Conservation (phyloP, 2,113 vertebrate species). For the Pollimyrus isidori region DNA sequence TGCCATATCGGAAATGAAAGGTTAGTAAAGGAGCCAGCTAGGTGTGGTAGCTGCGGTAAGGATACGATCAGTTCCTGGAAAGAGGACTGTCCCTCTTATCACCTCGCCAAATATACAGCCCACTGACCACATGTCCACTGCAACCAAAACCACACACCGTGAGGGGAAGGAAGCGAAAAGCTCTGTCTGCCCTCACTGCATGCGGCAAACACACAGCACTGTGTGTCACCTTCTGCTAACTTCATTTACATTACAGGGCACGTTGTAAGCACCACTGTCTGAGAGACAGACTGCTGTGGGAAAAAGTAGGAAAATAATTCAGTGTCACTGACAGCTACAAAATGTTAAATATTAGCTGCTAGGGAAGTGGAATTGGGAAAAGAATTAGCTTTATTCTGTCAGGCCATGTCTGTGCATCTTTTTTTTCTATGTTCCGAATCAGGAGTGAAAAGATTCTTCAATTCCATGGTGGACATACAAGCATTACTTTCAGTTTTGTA, state of each 20-base stretch:
- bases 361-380: background rate
- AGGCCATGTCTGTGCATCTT: background rate
- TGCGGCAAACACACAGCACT: background rate
- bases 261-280: background rate
- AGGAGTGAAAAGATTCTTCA: background rate
- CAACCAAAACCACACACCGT: constrained; percentile 64
- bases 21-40: background rate
- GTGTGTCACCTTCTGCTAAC: background rate
- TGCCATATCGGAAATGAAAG: background rate
- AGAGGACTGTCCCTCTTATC: constrained; percentile 95
- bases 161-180: constrained; percentile 11
- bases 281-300: background rate
- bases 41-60: constrained; percentile 56
- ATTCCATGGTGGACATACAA: background rate
- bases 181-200: background rate
- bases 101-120: constrained; percentile 99
- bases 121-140: constrained; percentile 99
- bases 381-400: background rate
- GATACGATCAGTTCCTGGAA: constrained; percentile 97
- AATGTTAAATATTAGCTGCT: background rate
- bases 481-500: background rate
- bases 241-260: background rate
- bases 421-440: background rate
- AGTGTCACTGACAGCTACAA: background rate
- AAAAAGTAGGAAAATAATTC: background rate